A percentile compares a stretch with the other conserved stretches of the same genome.
Evolutionary conservation across 1,140 invertebrate genomes (phyloP).

Genomic region (Pteromalus puparum): DNA sequence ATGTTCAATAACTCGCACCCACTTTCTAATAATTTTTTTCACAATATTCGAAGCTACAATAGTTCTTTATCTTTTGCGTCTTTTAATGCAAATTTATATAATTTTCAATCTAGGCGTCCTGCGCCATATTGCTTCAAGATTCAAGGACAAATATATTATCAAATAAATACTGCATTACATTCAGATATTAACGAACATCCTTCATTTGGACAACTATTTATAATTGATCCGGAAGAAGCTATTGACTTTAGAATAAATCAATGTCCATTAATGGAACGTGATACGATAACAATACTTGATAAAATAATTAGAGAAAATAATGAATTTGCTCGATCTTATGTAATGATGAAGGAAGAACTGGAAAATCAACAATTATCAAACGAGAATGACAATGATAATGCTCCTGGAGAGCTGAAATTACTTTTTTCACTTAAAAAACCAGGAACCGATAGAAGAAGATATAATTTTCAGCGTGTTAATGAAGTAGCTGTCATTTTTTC

Average conservation of each 20-base stretch:
- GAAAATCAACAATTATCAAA: too few relatives aligned
- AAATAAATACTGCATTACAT: slow-evolving; percentile 28
- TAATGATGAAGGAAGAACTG: too few relatives aligned
- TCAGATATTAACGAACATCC: slow-evolving; percentile 1
- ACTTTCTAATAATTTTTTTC: background rate
- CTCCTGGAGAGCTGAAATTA: too few relatives aligned
- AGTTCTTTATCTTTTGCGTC: slow-evolving; percentile 18
- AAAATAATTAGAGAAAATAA: slow-evolving; percentile 33
- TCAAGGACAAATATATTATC: slow-evolving; percentile 20
- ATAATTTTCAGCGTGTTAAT: slow-evolving; percentile 8
- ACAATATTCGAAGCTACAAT: background rate
- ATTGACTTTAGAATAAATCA: slow-evolving; percentile 32
- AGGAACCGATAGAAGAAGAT: background rate
- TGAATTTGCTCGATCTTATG: background rate
- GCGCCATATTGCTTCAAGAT: slow-evolving; percentile 18
- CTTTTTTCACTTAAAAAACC: background rate
- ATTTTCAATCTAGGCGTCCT: background rate
- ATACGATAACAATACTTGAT: slow-evolving; percentile 37
- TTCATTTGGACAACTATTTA: slow-evolving; percentile 45
- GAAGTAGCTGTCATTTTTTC: background rate
- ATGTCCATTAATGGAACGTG: slow-evolving; percentile 22
- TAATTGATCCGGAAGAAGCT: background rate
- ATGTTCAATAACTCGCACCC: background rate
- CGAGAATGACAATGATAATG: too few relatives aligned
- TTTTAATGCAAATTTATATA: slow-evolving; percentile 7